phyloP scores from a whole-genome alignment of 2,113 vertebrate species.

The Pelobates fuscus region DNA sequence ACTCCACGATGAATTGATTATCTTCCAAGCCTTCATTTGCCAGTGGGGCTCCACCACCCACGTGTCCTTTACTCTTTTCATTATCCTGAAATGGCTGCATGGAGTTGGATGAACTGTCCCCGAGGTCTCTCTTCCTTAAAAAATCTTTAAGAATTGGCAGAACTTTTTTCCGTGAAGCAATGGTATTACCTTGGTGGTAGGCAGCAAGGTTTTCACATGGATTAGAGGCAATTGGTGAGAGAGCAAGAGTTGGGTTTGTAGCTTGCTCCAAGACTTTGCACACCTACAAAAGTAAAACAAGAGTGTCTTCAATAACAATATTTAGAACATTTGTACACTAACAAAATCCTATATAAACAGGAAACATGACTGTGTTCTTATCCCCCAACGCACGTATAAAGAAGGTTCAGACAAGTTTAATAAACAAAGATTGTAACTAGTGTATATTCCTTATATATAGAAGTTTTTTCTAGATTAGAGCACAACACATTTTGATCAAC shows the following conservation, averaged over 20 bases:
- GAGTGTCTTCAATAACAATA: too few relatives aligned
- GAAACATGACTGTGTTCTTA: too few relatives aligned
- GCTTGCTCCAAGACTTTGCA: conserved; percentile 76
- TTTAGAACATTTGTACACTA: too few relatives aligned
- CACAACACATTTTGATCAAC: too few relatives aligned
- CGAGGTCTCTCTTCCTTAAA: conserved; percentile 61
- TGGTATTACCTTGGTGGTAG: conserved; percentile 81
- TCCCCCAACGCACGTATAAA: too few relatives aligned
- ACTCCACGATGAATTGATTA: conserved; percentile 42
- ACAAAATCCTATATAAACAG: too few relatives aligned
- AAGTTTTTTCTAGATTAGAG: too few relatives aligned
- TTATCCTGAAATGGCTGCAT: conserved; percentile 34
- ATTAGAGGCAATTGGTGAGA: conserved; percentile 66
- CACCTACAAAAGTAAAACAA: conserved; percentile 63
- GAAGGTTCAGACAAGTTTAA: too few relatives aligned
- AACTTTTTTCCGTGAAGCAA: conserved; percentile 83
- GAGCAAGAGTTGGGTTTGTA: conserved; percentile 65
- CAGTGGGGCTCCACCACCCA: conserved; percentile 8
- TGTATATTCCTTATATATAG: too few relatives aligned
- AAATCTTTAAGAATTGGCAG: conserved; percentile 82
- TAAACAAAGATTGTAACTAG: too few relatives aligned
- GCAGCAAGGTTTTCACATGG: conserved; percentile 67
- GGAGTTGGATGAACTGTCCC: conserved; percentile 32
- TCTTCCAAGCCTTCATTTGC: neutral
- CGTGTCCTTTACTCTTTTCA: neutral